Conservation (phyloP, 2,113 vertebrate genomes). For the Pluvianellus socialis region DNA sequence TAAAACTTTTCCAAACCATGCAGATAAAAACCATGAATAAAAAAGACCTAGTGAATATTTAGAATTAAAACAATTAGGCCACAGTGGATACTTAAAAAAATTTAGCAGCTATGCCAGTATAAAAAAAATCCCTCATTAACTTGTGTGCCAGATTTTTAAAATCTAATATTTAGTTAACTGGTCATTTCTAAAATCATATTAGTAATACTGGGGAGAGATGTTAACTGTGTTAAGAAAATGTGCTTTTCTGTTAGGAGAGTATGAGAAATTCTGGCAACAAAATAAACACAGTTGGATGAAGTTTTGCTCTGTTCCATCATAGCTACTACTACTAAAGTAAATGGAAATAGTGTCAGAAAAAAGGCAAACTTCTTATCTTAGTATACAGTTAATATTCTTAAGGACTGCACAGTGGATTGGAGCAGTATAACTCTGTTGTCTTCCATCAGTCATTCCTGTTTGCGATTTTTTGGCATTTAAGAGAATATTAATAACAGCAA, state of each 20-base stretch:
- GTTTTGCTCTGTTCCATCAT: neutral
- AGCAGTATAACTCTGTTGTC: neutral
- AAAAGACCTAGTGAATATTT: conserved; percentile 65
- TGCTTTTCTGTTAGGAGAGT: neutral
- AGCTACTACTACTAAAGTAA: neutral
- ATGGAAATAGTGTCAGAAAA: neutral
- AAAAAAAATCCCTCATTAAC: conserved; percentile 60
- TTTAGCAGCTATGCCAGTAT: conserved; percentile 20
- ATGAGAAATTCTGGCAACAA: neutral
- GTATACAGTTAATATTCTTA: neutral
- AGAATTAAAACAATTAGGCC: conserved; percentile 69
- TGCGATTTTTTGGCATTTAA: neutral
- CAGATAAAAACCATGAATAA: conserved; percentile 66
- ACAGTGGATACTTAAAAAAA: conserved; percentile 56
- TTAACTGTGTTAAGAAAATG: neutral
- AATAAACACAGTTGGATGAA: neutral
- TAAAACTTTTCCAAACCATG: conserved; percentile 58
- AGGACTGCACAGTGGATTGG: neutral
- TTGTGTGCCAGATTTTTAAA: neutral
- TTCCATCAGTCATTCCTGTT: neutral
- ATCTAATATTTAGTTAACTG: conserved; percentile 27
- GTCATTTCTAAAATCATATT: conserved; percentile 20
- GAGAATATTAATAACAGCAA: neutral
- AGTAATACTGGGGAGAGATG: neutral
- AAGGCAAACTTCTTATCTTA: neutral